phyloP scores from a whole-genome alignment of 2,113 vertebrate genomes.

The Jaculus jaculus region DNA sequence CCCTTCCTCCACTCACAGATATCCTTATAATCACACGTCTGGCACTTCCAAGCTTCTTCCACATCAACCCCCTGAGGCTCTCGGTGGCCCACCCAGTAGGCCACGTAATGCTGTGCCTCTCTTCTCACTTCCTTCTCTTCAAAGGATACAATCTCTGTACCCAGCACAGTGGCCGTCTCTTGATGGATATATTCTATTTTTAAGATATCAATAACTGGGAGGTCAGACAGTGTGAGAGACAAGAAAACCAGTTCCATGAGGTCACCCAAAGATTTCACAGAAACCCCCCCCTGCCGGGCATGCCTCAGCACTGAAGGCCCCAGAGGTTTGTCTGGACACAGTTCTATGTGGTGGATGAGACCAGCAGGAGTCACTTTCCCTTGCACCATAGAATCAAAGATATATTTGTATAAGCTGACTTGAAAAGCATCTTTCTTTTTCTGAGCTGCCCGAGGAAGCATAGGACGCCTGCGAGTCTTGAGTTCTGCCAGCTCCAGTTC shows the following conservation, averaged over 20 bases:
- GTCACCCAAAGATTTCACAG: constrained; percentile 78
- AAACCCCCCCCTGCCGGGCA: constrained; percentile 75
- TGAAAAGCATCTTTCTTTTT: constrained; percentile 82
- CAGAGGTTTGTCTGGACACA: constrained; percentile 76
- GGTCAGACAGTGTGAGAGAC: constrained; percentile 80
- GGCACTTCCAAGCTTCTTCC: constrained; percentile 88
- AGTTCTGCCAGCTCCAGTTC: constrained; percentile 81
- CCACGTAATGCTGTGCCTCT: constrained; percentile 75
- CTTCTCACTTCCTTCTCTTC: constrained; percentile 76
- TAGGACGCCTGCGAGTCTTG: constrained; percentile 75
- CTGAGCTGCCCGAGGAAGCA: constrained; percentile 75
- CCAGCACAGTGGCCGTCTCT: constrained; percentile 77
- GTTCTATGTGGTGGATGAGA: constrained; percentile 77
- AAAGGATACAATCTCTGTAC: constrained; percentile 78
- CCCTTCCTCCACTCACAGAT: constrained; percentile 83
- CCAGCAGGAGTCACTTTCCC: constrained; percentile 78
- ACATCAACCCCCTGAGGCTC: constrained; percentile 85
- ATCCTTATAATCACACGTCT: constrained; percentile 77
- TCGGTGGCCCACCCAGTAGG: constrained; percentile 85
- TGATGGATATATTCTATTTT: constrained; percentile 86
- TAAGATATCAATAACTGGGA: constrained; percentile 82
- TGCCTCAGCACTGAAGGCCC: constrained; percentile 79
- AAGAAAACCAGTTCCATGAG: constrained; percentile 83
- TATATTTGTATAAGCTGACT: constrained; percentile 85
- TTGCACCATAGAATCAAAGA: constrained; percentile 87